Percentiles rank a stretch among this genome's conserved stretches.
Evolutionary conservation across 2,797 vertebrate species (phyloP).

Genomic region (Acipenser ruthenus): DNA sequence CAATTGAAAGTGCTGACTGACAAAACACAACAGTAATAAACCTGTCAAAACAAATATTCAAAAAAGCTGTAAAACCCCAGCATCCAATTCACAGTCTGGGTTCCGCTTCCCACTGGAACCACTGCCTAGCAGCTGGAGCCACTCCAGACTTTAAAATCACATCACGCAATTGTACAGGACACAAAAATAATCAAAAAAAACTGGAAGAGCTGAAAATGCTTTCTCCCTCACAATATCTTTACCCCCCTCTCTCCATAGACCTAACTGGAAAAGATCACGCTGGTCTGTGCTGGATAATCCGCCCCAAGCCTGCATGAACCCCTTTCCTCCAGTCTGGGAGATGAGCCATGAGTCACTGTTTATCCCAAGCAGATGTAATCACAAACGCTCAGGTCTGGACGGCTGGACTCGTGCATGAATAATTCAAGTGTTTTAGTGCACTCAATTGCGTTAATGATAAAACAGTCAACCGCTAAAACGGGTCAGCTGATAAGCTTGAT

Average conservation of each 20-base stretch:
- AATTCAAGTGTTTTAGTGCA: slow-evolving; percentile 72
- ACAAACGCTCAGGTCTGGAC: slow-evolving; percentile 73
- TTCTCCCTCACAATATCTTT: too few species aligned
- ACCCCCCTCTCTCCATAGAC: slow-evolving; percentile 29
- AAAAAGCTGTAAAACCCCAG: neutral
- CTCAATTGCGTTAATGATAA: slow-evolving; percentile 75
- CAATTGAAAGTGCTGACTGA: slow-evolving; percentile 72
- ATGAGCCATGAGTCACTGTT: slow-evolving; percentile 62
- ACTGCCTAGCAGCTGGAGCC: slow-evolving; percentile 20
- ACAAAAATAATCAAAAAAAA: neutral
- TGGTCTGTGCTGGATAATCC: slow-evolving; percentile 57
- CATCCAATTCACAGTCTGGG: slow-evolving; percentile 15
- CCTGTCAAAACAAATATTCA: slow-evolving; percentile 61
- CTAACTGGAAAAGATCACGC: slow-evolving; percentile 56
- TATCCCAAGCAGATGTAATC: slow-evolving; percentile 81
- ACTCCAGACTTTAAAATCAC: slow-evolving; percentile 28
- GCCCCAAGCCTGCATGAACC: slow-evolving; percentile 34
- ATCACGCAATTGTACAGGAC: slow-evolving; percentile 34
- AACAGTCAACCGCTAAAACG: slow-evolving; percentile 75
- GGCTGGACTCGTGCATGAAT: slow-evolving; percentile 74
- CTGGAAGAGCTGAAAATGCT: neutral
- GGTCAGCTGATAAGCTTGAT: slow-evolving; percentile 83
- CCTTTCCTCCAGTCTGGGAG: slow-evolving; percentile 39
- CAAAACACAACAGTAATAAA: slow-evolving; percentile 56
- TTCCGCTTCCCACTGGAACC: slow-evolving; percentile 12